Base-by-base conservation (phyloP, 2,113 vertebrate genomes). In the Eulemur rufifrons region DNA sequence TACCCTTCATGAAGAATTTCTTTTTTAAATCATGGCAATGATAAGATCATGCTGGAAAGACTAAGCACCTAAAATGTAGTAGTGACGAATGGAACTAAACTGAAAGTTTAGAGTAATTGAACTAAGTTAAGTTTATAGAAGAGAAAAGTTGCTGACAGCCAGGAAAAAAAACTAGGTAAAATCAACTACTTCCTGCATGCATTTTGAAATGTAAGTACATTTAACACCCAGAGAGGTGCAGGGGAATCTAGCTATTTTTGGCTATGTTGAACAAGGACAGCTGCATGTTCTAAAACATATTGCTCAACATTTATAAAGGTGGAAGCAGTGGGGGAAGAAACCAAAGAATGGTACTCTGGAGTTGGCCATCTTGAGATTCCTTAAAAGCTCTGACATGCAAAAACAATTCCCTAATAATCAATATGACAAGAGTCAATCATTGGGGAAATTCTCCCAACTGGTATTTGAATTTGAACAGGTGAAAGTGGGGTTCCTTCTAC, bases 191-290 rank as follows among this genome's bases (percentile, higher is more conserved):
- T 98, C 96, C 95, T 89, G 91, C 97, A 97, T 86, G 89, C 92
- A 96, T 93, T 98, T 97, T 98, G 98, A 98, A 98, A 98, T 98
- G 97, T 98, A 98, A 98, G 98, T 98, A 98, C 96, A 98, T 69
- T 98, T 98, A 98, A 97, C 96, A 98, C 95, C 94, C 96, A 94
- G 94, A 94, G 95, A 98, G 84, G 95, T 92, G 78, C 85, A 98
- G 95, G 92, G 95, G 97, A 97, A 97, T 98, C 90, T 96, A 81
- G 95, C 97, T 98, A 98, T 98, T 98, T 95, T 76, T 94, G 96
- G 96, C 96, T 95, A 69, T 97, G 98, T 96, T 96, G 94, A 98
- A 98, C 96, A 98, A 98, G 97, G 97, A 97, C 97, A 98, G 96
- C 97, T 98, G 98, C 98, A 95, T 96, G 89, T 98, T 98, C 94